Percentiles rank a stretch among this genome's conserved stretches.
Conservation (phyloP, 1,140 invertebrate species). For the Stratiolaelaps scimitus region DNA sequence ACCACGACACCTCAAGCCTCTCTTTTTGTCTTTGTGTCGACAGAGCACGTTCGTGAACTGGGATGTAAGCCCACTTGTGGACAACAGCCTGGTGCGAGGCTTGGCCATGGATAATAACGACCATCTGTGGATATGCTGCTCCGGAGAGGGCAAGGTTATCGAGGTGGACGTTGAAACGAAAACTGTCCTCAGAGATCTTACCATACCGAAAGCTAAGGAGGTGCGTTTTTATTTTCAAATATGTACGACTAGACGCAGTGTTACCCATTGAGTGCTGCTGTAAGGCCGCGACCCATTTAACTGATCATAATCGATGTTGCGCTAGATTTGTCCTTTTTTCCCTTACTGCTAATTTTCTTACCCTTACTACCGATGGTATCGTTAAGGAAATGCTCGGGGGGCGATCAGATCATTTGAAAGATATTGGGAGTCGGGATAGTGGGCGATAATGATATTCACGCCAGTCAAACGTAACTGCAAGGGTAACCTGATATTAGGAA, state of each 20-base stretch:
- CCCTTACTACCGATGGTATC: too few species aligned
- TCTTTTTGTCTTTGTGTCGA: neutral
- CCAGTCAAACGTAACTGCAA: too few species aligned
- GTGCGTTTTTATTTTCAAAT: neutral
- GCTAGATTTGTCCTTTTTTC: too few species aligned
- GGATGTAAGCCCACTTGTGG: neutral
- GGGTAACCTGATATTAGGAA: too few species aligned
- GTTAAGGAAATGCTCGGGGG: too few species aligned
- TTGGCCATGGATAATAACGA: constrained; percentile 9
- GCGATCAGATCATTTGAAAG: too few species aligned
- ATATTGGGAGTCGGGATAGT: too few species aligned
- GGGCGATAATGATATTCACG: too few species aligned
- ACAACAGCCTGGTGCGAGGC: neutral
- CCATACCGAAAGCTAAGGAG: constrained; percentile 3
- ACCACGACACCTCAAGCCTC: too few species aligned
- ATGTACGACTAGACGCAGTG: neutral
- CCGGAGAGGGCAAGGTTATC: constrained; percentile 1
- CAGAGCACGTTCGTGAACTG: constrained; percentile 4
- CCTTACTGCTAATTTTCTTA: too few species aligned
- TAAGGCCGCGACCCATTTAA: neutral
- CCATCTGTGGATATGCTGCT: constrained; percentile 12
- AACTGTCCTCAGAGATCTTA: neutral
- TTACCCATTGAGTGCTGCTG: neutral
- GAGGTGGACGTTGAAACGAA: constrained; percentile 11
- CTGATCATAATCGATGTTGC: too few species aligned